A percentile compares a stretch with the other conserved stretches of the same genome.
Evolutionary conservation across 2,888 invertebrate genomes (phyloP).

Genomic region (Drosophila multiciliata): DNA sequence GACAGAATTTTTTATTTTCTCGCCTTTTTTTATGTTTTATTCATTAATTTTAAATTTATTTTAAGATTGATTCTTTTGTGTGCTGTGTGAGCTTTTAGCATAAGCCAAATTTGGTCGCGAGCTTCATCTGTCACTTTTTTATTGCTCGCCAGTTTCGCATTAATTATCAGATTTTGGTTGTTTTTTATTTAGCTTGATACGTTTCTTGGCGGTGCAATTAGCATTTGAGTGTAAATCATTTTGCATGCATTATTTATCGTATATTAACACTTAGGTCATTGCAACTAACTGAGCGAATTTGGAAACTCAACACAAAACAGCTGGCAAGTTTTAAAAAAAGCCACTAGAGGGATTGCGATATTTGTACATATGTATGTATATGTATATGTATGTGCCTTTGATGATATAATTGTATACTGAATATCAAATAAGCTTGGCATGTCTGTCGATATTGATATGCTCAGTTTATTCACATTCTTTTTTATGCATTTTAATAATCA

Average conservation of each 20-base stretch:
- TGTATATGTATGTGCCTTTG: not conserved
- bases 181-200: slow-evolving; percentile 20
- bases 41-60: slow-evolving; percentile 16
- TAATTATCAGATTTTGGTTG: slow-evolving; percentile 63
- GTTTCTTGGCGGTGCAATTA: slow-evolving; percentile 51
- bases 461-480: not conserved
- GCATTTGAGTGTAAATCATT: slow-evolving; percentile 63
- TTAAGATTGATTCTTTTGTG: slow-evolving; percentile 15
- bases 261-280: slow-evolving; percentile 59
- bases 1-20: not conserved
- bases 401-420: not conserved
- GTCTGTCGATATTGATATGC: not conserved
- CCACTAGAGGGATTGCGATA: slow-evolving; percentile 11
- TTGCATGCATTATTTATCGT: slow-evolving; percentile 45
- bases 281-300: slow-evolving; percentile 35
- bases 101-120: slow-evolving; percentile 28
- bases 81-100: slow-evolving; percentile 1
- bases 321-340: not conserved
- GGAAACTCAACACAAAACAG: slow-evolving; percentile 15
- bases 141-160: slow-evolving; percentile 48
- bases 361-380: not conserved
- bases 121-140: slow-evolving; percentile 46
- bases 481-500: not conserved
- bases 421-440: not conserved
- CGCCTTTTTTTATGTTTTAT: slow-evolving; percentile 17